Conservation (phyloP, 2,113 vertebrate species). For the Butorides virescens region DNA sequence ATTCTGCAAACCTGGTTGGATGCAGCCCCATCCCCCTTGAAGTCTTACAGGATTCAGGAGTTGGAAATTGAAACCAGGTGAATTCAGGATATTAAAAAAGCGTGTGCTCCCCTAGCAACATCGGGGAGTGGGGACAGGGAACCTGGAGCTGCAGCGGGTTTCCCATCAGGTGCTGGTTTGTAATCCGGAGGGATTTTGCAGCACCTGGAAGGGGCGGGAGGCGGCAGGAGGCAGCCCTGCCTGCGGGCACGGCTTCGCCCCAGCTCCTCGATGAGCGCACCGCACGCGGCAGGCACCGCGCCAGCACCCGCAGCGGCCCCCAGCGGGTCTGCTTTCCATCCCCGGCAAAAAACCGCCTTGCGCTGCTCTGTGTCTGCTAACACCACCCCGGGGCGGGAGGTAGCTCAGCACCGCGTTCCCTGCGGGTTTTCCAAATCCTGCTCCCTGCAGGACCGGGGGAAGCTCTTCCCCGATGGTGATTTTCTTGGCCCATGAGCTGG, state of each 20-base stretch:
- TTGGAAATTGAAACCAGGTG: slow-evolving; percentile 36
- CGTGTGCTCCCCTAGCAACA: fast-evolving
- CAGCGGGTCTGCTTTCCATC: not conserved
- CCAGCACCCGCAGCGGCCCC: not conserved
- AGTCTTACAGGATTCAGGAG: not conserved
- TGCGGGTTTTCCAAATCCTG: fast-evolving
- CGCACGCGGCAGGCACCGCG: not conserved
- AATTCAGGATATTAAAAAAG: not conserved
- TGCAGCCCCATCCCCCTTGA: not conserved
- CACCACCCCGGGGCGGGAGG: not conserved
- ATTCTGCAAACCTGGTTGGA: not conserved
- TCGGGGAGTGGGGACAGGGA: fast-evolving
- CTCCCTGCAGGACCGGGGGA: not conserved
- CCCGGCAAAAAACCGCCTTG: fast-evolving
- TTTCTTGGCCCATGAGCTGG: not conserved
- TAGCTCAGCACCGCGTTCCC: fast-evolving
- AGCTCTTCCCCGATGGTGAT: not conserved
- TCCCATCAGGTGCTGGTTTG: fast-evolving
- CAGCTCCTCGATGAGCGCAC: not conserved
- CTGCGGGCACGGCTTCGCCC: not conserved
- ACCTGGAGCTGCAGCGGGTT: not conserved
- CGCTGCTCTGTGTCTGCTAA: not conserved
- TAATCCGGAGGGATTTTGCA: fast-evolving
- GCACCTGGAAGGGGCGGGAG: not conserved
- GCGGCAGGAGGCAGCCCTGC: not conserved